Evolutionary conservation across 2,797 vertebrate species (phyloP).

Genomic region (Myotis myotis): DNA sequence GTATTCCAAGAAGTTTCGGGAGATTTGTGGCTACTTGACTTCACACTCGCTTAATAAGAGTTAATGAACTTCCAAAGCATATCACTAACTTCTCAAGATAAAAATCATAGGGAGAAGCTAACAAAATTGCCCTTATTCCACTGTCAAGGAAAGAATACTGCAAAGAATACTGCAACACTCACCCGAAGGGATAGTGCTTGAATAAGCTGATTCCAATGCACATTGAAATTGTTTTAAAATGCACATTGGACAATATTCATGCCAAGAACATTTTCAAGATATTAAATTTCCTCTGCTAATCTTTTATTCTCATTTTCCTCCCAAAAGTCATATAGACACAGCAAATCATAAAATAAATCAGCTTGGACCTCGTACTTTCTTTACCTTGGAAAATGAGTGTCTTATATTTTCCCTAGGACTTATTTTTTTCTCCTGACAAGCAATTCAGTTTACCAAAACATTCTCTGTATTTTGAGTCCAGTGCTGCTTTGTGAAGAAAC

Average conservation of each 20-base stretch:
- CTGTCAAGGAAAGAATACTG: neutral
- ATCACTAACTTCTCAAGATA: neutral
- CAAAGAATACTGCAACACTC: neutral
- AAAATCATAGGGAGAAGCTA: neutral
- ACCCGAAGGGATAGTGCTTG: neutral
- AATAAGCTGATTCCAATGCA: neutral
- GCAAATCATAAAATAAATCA: conserved; percentile 11
- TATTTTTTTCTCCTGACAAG: neutral
- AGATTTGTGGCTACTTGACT: neutral
- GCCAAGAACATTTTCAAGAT: neutral
- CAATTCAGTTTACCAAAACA: neutral
- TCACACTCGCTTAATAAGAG: neutral
- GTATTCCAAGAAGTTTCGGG: neutral
- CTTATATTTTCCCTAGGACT: neutral
- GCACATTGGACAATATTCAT: neutral
- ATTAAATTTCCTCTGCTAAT: neutral
- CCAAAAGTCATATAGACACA: neutral
- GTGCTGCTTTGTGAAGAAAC: neutral
- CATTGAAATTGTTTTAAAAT: neutral
- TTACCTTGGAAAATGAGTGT: neutral
- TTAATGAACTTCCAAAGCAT: neutral
- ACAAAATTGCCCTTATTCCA: neutral
- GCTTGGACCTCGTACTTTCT: neutral
- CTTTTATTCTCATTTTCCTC: neutral
- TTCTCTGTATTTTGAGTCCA: neutral